A percentile compares a stretch with the other conserved stretches of the same genome.
phyloP scores from a whole-genome alignment of 2,113 vertebrate genomes.

The Cyprinodon brontotheroides region DNA sequence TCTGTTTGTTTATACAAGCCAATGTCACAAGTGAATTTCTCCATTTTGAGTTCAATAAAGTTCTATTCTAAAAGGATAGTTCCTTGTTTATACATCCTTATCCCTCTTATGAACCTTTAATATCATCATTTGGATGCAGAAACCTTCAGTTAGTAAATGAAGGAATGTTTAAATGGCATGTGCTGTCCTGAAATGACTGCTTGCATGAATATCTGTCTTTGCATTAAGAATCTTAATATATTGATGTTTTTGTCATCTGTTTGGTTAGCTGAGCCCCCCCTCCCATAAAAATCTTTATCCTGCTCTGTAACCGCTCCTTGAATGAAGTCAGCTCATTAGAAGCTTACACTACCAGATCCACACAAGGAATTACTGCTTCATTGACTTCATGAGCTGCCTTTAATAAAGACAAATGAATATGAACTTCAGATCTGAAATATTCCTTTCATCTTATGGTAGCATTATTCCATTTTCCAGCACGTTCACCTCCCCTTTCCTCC shows the following conservation, averaged over 20 bases:
- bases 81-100: background rate
- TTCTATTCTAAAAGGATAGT: too few species aligned
- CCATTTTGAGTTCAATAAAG: too few species aligned
- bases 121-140: too few species aligned
- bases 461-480: background rate
- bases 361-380: background rate
- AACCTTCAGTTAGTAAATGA: too few species aligned
- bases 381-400: background rate
- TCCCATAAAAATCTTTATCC: background rate
- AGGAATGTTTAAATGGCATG: background rate
- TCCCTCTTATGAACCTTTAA: background rate
- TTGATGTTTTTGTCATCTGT: background rate
- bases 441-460: slow-evolving; percentile 19
- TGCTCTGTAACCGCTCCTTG: background rate
- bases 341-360: background rate
- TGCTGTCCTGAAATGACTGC: too few species aligned
- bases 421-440: background rate
- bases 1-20: too few species aligned
- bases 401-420: background rate
- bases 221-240: background rate
- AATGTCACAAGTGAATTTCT: too few species aligned
- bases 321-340: slow-evolving; percentile 6
- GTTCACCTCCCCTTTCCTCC: slow-evolving; percentile 1
- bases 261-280: background rate
- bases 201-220: background rate